Evolutionary conservation across 1,140 invertebrate genomes (phyloP).

Genomic region (Drepana arcuata): DNA sequence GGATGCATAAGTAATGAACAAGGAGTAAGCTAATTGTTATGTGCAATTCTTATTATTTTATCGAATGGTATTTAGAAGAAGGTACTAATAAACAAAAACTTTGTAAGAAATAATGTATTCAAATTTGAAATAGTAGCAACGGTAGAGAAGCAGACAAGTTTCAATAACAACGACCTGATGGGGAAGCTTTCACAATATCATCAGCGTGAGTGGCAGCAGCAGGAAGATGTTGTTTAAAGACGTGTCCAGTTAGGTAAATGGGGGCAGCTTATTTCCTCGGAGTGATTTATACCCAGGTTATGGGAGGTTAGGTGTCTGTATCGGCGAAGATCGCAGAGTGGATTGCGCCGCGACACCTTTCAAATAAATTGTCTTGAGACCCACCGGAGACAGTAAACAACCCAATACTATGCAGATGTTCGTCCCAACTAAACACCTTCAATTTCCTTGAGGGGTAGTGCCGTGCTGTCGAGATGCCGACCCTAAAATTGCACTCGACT

Average conservation of each 20-base stretch:
- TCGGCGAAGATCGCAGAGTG: conserved; percentile 45
- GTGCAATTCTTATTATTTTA: too few species aligned
- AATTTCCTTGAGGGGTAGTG: conserved; percentile 34
- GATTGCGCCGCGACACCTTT: conserved; percentile 65
- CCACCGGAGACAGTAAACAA: conserved; percentile 54
- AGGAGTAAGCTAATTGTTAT: too few species aligned
- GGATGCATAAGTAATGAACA: too few species aligned
- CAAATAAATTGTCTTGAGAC: conserved; percentile 68
- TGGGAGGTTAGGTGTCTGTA: conserved; percentile 34
- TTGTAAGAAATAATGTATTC: neutral
- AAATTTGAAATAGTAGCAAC: neutral
- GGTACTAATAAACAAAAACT: too few species aligned
- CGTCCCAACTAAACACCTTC: conserved; percentile 43
- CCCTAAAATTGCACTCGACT: conserved; percentile 41
- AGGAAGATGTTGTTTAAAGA: conserved; percentile 25
- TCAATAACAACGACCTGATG: too few species aligned
- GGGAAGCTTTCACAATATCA: conserved; percentile 20
- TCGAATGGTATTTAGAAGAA: too few species aligned
- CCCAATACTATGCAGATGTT: conserved; percentile 56
- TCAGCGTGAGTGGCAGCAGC: conserved; percentile 7
- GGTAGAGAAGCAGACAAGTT: too few species aligned
- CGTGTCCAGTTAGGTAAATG: conserved; percentile 40
- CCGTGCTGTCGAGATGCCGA: conserved; percentile 13
- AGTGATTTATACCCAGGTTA: conserved; percentile 53
- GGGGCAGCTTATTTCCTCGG: conserved; percentile 31